phyloP scores from a whole-genome alignment of 2,888 invertebrate genomes.

The Eucera pruinosa region DNA sequence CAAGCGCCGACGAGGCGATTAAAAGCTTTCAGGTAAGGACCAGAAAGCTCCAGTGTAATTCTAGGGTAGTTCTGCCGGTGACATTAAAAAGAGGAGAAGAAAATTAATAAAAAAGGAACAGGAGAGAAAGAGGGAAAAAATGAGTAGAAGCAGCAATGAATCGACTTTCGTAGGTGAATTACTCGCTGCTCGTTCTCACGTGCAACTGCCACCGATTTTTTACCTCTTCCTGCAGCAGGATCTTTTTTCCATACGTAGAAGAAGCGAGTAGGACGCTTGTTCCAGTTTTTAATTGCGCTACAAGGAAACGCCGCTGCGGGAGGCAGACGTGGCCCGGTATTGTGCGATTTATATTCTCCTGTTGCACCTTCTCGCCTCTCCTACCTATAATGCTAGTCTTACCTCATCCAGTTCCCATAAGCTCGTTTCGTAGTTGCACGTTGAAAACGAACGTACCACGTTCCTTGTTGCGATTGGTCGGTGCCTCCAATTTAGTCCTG shows the following conservation, averaged over 20 bases:
- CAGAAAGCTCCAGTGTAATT: not conserved
- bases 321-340: conserved; percentile 53
- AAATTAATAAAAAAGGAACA: not conserved
- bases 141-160: conserved; percentile 54
- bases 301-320: conserved; percentile 61
- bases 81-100: conserved; percentile 12
- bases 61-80: not conserved
- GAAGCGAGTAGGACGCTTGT: conserved; percentile 37
- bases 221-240: conserved; percentile 13
- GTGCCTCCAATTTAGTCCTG: conserved; percentile 11
- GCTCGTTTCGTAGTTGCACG: conserved; percentile 34
- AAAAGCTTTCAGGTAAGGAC: not conserved
- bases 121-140: conserved; percentile 10
- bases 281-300: conserved; percentile 75
- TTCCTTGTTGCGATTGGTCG: conserved; percentile 42
- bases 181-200: conserved; percentile 63
- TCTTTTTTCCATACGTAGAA: conserved; percentile 63
- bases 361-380: conserved; percentile 57
- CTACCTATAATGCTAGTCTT: conserved; percentile 64
- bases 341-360: conserved; percentile 69
- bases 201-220: conserved; percentile 51
- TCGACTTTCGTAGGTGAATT: conserved; percentile 45
- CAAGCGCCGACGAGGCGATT: not conserved
- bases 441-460: conserved; percentile 20
- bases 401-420: conserved; percentile 73